Conservation (phyloP, 2,797 vertebrate species). For the Macroramphosus scolopax region DNA sequence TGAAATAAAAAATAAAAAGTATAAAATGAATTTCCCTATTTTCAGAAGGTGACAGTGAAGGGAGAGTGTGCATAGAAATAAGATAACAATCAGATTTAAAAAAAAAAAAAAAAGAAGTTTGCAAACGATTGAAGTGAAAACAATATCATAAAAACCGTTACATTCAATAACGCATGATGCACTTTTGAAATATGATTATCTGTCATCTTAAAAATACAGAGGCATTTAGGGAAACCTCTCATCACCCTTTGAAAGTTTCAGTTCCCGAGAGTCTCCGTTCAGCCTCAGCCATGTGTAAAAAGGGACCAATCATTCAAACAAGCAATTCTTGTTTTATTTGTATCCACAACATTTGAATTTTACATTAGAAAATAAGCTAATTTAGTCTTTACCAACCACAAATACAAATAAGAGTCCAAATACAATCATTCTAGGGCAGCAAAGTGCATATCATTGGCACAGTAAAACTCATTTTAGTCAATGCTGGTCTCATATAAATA, state of each 20-base stretch:
- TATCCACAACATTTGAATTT: conserved; percentile 68
- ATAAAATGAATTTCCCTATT: conserved; percentile 76
- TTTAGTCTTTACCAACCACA: conserved; percentile 67
- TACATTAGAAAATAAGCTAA: conserved; percentile 60
- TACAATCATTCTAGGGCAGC: conserved; percentile 67
- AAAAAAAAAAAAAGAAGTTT: conserved; percentile 58
- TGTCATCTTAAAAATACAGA: conserved; percentile 56
- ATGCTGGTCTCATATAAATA: conserved; percentile 78
- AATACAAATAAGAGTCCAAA: conserved; percentile 67
- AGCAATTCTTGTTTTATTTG: conserved; percentile 46
- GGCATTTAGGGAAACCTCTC: conserved; percentile 42
- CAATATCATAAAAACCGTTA: conserved; percentile 74
- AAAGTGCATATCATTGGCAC: conserved; percentile 77
- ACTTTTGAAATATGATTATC: conserved; percentile 74
- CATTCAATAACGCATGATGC: conserved; percentile 78
- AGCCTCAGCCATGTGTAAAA: conserved; percentile 46
- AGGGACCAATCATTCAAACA: conserved; percentile 49
- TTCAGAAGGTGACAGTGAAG: conserved; percentile 70
- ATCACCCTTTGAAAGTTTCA: conserved; percentile 48
- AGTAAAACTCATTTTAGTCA: conserved; percentile 66
- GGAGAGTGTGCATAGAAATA: conserved; percentile 72
- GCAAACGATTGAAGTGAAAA: conserved; percentile 66
- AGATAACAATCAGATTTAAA: conserved; percentile 71
- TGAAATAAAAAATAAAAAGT: conserved; percentile 66
- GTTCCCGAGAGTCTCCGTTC: conserved; percentile 52